phyloP scores from a whole-genome alignment of 53 echinoderm and acorn worm genomes.

The Echinometra lucunter region DNA sequence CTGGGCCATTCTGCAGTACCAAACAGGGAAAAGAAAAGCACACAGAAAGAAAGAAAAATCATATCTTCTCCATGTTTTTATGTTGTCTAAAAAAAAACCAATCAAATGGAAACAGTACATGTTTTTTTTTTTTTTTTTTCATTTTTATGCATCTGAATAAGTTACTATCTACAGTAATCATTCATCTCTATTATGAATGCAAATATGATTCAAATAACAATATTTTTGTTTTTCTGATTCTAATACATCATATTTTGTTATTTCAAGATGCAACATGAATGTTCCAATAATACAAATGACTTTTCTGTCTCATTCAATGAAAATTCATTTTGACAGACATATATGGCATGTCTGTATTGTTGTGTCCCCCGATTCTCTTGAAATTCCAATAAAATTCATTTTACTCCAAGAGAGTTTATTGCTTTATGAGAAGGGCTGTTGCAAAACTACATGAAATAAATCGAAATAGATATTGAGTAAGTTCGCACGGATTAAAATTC shows the following conservation, averaged over 20 bases:
- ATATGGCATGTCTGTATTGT: neutral
- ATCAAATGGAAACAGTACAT: no score
- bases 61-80: no score
- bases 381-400: neutral
- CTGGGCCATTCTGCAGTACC: no score
- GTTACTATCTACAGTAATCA: neutral
- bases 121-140: no score
- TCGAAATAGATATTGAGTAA: neutral
- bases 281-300: neutral
- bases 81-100: no score
- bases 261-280: neutral
- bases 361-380: neutral
- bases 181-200: neutral
- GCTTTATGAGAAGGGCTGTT: neutral
- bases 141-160: neutral
- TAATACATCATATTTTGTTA: neutral
- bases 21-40: neutral
- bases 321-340: neutral
- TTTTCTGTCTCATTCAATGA: slow-evolving; percentile 4
- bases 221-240: neutral
- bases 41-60: neutral
- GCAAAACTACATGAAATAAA: neutral
- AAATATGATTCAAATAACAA: neutral
- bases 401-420: neutral
- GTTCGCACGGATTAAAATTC: neutral